Base-by-base conservation (phyloP, 2,888 invertebrate species). In the Andrena camellia region DNA sequence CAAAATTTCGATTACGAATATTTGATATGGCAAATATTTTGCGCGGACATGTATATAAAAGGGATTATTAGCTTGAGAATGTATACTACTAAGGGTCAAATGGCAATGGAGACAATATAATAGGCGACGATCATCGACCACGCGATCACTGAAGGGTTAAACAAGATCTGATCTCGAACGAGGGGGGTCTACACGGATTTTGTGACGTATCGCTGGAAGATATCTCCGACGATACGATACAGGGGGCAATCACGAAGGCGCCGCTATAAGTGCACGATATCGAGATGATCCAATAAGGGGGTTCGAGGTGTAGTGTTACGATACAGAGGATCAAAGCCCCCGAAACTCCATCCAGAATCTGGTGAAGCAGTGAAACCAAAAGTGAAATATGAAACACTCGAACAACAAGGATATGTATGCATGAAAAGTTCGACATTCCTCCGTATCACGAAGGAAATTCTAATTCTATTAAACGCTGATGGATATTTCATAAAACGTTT, bases 261-360 rank as follows among this genome's bases (percentile, higher is more conserved):
- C 33, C 6, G n/a, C 59, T 60, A 60, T 48, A 23, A 26, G 42
- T 48, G 17, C 23, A 42, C 48, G 13, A 35, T 69, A 70, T 63
- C 29, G 35, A 60, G 59, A 67, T 71, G 66, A 67, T 67, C 33
- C 26, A 52, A 64, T 31, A 52, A 71, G 52, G 66, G 79, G 66
- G 42, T 59, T 57, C n/a, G 8, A 62, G 29, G 71, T 80, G 33
- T 78, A 80, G 29, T n/a, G 66, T 78, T 80, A 71, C 66, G 52
- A 78, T 52, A 29, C 63, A 33, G 13, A n/a, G 54, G 20, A 67
- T 62, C 80, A 62, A 54, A 23, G 7, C 17, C 35, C 59, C 29
- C 57, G 20, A 35, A 35, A 48, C 35, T 64, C 29, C 35, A 29
- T 54, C n/a, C 20, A n/a, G 10, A 7, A 26, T 33, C 35, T 13